Percentiles rank a stretch among this genome's conserved stretches.
Conservation (phyloP, 2,888 invertebrate species). For the Euzophera pinguis region DNA sequence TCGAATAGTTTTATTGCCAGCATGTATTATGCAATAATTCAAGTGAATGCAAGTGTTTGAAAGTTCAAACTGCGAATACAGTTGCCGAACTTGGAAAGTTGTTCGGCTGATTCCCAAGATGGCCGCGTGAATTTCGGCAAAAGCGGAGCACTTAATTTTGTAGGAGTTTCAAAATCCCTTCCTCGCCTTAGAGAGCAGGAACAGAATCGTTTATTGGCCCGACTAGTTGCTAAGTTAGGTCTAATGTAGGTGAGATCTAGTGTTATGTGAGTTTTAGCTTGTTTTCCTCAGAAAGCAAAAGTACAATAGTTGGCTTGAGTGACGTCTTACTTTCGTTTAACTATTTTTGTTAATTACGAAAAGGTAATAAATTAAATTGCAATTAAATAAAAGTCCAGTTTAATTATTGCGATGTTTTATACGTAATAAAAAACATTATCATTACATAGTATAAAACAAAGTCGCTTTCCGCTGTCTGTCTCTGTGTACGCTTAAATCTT, state of each 20-base stretch:
- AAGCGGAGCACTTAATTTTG: constrained; percentile 6
- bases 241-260: neutral
- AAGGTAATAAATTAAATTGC: too few species aligned
- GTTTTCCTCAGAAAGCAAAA: too few species aligned
- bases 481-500: too few species aligned
- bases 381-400: too few species aligned
- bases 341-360: too few species aligned
- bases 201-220: constrained; percentile 2
- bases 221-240: neutral
- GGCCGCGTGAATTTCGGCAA: constrained; percentile 3
- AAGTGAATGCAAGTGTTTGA: constrained; percentile 60
- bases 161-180: constrained; percentile 1
- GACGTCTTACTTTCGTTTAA: too few species aligned
- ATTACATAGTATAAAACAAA: too few species aligned
- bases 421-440: too few species aligned
- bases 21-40: constrained; percentile 64
- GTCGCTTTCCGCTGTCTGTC: too few species aligned
- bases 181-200: neutral
- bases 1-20: constrained; percentile 55
- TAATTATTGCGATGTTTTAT: too few species aligned
- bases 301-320: too few species aligned
- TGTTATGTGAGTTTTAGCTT: too few species aligned
- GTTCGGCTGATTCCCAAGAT: constrained; percentile 6
- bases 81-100: constrained; percentile 10
- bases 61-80: constrained; percentile 39